Evolutionary conservation across 2,797 vertebrate genomes (phyloP).

Genomic region (Macrochelys suwanniensis): DNA sequence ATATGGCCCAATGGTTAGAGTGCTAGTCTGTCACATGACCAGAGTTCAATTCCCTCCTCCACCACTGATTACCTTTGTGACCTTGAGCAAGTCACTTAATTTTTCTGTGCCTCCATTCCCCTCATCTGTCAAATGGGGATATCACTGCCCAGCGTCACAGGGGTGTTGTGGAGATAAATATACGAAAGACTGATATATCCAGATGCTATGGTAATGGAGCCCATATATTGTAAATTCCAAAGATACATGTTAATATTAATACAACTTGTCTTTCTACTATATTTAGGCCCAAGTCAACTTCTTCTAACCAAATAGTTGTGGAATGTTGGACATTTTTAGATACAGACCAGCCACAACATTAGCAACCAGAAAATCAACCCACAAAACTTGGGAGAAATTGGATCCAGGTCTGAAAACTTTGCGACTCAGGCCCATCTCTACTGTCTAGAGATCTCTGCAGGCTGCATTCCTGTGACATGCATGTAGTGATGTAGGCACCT

Average conservation of each 20-base stretch:
- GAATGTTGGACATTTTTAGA: not conserved
- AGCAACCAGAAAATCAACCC: too few species aligned
- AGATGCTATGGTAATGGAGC: not conserved
- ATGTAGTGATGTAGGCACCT: too few species aligned
- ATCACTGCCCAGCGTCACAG: not conserved
- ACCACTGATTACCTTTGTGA: not conserved
- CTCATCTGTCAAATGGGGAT: too few species aligned
- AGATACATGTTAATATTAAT: not conserved
- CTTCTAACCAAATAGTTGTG: not conserved
- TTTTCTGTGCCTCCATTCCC: too few species aligned
- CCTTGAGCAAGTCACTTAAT: not conserved
- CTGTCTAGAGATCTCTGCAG: not conserved
- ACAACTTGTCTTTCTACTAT: not conserved
- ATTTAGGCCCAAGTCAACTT: not conserved
- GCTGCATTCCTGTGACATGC: not conserved
- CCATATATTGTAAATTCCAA: not conserved
- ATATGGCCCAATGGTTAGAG: not conserved
- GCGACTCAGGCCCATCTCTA: not conserved
- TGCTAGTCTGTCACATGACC: not conserved
- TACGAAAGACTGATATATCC: not conserved
- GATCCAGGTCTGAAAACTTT: not conserved
- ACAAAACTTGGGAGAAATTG: not conserved
- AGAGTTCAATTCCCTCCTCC: not conserved
- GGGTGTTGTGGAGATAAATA: not conserved
- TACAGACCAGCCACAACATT: too few species aligned